Percentiles rank a stretch among this genome's conserved stretches.
These are phyloP conservation scores for Chlorocebus sabaeus DNA, from an alignment of 2,113 vertebrate species.

Conservation along the genomic window DNA sequence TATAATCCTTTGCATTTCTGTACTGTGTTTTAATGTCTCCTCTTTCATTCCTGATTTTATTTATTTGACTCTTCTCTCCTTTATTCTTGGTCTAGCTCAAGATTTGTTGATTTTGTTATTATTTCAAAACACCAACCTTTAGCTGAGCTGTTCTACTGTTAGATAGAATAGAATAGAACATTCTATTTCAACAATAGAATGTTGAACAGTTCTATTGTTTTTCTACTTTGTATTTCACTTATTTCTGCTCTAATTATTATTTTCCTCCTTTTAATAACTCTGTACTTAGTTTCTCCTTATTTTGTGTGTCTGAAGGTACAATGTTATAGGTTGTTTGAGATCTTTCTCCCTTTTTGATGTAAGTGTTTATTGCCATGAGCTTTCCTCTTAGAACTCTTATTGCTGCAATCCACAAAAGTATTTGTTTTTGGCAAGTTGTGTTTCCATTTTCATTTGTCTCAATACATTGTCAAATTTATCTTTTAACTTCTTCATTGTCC, in stretches of 20 bases:
- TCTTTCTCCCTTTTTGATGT: neutral
- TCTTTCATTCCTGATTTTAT: neutral
- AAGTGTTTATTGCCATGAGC: neutral
- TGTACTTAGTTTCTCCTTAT: neutral
- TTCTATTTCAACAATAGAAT: too few relatives aligned
- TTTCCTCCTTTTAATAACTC: neutral
- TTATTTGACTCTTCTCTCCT: neutral
- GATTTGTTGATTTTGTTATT: neutral
- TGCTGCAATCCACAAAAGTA: neutral
- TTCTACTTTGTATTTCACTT: neutral
- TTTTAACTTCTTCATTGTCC: neutral
- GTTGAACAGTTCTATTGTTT: neutral
- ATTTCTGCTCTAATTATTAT: neutral
- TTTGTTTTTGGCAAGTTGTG: neutral
- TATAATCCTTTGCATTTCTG: neutral
- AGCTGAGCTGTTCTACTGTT: neutral
- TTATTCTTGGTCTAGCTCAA: neutral
- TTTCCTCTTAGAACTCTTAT: neutral
- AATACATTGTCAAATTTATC: neutral
- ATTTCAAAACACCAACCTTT: neutral
- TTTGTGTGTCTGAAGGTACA: neutral
- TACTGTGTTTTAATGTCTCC: neutral
- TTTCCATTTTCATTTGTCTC: neutral
- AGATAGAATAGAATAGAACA: too few relatives aligned
- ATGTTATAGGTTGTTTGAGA: neutral